phyloP scores from a whole-genome alignment of 1,140 invertebrate species.

The Brachionus koreanus region DNA sequence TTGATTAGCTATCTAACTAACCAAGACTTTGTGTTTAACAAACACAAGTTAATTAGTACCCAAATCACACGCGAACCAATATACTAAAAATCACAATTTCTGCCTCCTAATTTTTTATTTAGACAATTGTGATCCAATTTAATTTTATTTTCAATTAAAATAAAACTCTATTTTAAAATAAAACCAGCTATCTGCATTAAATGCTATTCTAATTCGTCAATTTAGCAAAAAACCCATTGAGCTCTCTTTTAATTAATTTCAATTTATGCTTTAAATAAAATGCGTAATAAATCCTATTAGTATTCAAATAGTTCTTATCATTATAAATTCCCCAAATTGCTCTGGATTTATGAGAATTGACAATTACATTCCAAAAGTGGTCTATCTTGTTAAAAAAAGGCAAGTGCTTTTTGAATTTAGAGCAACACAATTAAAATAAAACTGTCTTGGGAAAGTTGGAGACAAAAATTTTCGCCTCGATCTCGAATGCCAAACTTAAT shows the following conservation, averaged over 20 bases:
- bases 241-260: background rate
- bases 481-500: too few species aligned
- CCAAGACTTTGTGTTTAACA: background rate
- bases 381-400: background rate
- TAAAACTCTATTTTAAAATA: background rate
- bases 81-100: background rate
- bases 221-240: background rate
- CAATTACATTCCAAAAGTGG: background rate
- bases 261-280: background rate
- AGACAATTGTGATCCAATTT: too few species aligned
- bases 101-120: too few species aligned
- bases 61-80: background rate
- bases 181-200: background rate
- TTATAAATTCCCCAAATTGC: background rate
- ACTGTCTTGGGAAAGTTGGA: background rate
- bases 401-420: background rate
- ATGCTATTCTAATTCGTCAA: background rate
- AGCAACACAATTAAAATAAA: background rate
- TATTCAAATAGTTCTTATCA: background rate
- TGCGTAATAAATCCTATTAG: background rate
- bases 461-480: background rate
- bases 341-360: background rate
- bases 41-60: background rate
- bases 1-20: conserved; percentile 34
- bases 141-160: background rate